A percentile compares a stretch with the other conserved stretches of the same genome.
Conservation (phyloP, 1,140 invertebrate genomes). For the Diploscapter pachys region DNA sequence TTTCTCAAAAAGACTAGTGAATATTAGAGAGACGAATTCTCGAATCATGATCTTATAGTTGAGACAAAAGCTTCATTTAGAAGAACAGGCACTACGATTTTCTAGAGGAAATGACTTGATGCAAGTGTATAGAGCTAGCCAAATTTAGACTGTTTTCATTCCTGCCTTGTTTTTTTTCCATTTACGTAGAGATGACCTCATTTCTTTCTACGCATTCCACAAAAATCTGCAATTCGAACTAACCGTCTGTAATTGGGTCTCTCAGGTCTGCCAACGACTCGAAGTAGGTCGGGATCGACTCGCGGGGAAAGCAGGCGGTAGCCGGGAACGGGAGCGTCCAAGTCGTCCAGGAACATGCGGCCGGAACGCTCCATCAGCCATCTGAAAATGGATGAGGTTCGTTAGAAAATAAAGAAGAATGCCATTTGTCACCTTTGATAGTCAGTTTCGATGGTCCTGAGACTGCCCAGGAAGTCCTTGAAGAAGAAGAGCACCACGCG, state of each 20-base stretch:
- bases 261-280: conserved; percentile 35
- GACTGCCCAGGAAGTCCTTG: conserved; percentile 37
- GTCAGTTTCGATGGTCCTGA: conserved; percentile 10
- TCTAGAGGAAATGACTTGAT: too few relatives aligned
- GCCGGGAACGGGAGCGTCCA: conserved; percentile 42
- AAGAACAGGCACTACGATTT: too few relatives aligned
- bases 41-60: too few relatives aligned
- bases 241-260: conserved; percentile 31
- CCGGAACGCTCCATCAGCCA: conserved; percentile 49
- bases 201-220: too few relatives aligned
- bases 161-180: too few relatives aligned
- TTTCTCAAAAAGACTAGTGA: too few relatives aligned
- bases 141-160: too few relatives aligned
- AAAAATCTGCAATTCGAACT: neutral
- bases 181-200: too few relatives aligned
- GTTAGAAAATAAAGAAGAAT: conserved; percentile 24
- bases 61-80: too few relatives aligned
- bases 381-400: conserved; percentile 45
- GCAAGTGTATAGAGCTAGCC: too few relatives aligned
- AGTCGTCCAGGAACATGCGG: conserved; percentile 52
- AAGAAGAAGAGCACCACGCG: conserved; percentile 49
- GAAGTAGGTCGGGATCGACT: conserved; percentile 51
- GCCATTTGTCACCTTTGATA: conserved; percentile 4
- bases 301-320: conserved; percentile 50
- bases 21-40: too few relatives aligned